phyloP scores from a whole-genome alignment of 2,113 vertebrate genomes.

The Fulica atra region DNA sequence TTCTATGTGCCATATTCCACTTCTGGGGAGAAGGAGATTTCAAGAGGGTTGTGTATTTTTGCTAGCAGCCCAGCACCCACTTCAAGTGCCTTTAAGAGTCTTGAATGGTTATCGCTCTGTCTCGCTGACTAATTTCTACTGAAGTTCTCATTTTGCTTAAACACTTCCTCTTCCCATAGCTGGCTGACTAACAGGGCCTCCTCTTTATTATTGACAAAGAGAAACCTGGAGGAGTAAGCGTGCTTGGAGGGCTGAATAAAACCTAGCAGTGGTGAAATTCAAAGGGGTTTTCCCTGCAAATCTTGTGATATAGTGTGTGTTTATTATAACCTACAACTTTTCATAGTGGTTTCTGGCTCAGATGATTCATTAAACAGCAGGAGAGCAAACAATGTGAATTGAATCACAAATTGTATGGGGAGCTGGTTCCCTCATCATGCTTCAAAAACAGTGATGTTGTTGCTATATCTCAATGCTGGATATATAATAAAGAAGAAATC shows the following conservation, averaged over 20 bases:
- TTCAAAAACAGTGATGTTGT: neutral
- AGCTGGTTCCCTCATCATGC: neutral
- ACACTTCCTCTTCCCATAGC: neutral
- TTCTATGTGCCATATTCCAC: neutral
- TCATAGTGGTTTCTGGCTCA: neutral
- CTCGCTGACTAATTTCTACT: neutral
- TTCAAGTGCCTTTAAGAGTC: neutral
- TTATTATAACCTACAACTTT: neutral
- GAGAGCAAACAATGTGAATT: neutral
- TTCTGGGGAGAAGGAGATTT: neutral
- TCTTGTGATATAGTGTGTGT: neutral
- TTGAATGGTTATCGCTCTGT: neutral
- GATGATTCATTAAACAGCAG: neutral
- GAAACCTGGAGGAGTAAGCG: neutral
- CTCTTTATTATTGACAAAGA: neutral
- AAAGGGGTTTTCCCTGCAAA: slow-evolving; percentile 15
- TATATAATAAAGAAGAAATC: neutral
- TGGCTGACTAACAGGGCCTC: neutral
- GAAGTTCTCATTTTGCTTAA: neutral
- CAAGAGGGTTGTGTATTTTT: neutral
- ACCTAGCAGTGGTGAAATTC: neutral
- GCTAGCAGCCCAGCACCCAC: neutral
- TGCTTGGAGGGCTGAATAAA: neutral
- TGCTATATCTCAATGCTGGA: neutral
- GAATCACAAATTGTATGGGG: neutral